These are phyloP conservation scores for Aphidius gifuensis DNA, from an alignment of 1,140 invertebrate genomes.

Conservation along the genomic window DNA sequence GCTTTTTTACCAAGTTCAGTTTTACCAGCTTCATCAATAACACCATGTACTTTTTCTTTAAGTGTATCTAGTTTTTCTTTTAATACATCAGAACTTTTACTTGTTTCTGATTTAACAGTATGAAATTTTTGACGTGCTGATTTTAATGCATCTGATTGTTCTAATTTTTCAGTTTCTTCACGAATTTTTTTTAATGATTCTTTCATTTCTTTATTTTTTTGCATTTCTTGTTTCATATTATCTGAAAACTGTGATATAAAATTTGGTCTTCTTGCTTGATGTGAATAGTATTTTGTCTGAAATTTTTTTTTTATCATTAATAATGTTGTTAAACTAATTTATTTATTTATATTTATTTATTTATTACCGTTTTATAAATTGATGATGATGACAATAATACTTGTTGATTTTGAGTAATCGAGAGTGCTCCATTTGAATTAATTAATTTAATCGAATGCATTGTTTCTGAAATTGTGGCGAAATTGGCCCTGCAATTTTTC, in stretches of 20 bases:
- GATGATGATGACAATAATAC: neutral
- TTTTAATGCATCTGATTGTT: constrained; percentile 93
- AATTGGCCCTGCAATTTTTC: constrained; percentile 29
- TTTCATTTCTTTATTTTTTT: constrained; percentile 99
- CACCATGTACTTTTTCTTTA: constrained; percentile 80
- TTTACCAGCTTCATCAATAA: constrained; percentile 85
- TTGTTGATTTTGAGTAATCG: constrained; percentile 15
- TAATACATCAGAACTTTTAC: constrained; percentile 73
- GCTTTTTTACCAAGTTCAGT: constrained; percentile 94
- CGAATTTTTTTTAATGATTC: constrained; percentile 94
- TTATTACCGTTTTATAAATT: no score
- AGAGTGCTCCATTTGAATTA: constrained; percentile 23
- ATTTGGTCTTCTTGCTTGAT: constrained; percentile 52
- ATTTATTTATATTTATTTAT: no score
- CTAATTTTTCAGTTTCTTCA: constrained; percentile 95
- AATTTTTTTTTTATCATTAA: constrained; percentile 15
- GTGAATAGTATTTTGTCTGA: constrained; percentile 51
- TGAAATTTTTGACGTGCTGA: constrained; percentile 90
- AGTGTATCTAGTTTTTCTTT: constrained; percentile 83
- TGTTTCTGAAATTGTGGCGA: constrained; percentile 26
- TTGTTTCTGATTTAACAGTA: constrained; percentile 81
- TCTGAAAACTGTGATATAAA: constrained; percentile 90
- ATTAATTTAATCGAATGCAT: constrained; percentile 27
- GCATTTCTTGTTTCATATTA: constrained; percentile 91
- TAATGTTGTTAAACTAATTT: no score